Conservation (phyloP, 2,797 vertebrate genomes). For the Periparus ater region DNA sequence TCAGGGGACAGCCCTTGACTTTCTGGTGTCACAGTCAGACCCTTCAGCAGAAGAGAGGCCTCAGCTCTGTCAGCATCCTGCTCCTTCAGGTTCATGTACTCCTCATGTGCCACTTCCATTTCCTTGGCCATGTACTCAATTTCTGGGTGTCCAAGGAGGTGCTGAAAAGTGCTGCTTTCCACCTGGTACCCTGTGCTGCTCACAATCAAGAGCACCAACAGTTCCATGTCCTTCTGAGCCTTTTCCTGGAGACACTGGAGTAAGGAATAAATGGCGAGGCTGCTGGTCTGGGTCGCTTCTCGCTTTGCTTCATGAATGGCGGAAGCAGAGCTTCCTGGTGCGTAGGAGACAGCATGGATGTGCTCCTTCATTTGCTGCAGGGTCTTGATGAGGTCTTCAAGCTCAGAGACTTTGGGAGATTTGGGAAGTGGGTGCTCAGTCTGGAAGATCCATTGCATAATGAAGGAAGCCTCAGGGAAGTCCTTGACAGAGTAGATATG, state of each 20-base stretch:
- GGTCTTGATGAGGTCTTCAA: conserved; percentile 25
- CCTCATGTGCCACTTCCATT: neutral
- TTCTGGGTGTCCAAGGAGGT: conserved; percentile 55
- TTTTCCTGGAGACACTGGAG: conserved; percentile 33
- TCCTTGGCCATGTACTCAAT: conserved; percentile 48
- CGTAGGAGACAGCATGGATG: too few relatives aligned
- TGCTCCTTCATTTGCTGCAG: too few relatives aligned
- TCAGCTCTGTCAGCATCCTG: conserved; percentile 34
- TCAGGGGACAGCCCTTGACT: neutral
- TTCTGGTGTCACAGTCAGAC: conserved; percentile 9
- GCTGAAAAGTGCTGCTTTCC: conserved; percentile 33
- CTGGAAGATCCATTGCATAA: conserved; percentile 61
- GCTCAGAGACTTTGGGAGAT: neutral
- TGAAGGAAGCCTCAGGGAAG: neutral
- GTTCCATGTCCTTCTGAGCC: conserved; percentile 8
- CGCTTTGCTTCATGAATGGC: too few relatives aligned
- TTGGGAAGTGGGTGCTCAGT: neutral
- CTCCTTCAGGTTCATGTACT: conserved; percentile 56
- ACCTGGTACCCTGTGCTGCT: conserved; percentile 48
- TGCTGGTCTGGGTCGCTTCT: too few relatives aligned
- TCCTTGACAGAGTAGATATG: too few relatives aligned
- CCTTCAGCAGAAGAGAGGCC: conserved; percentile 57
- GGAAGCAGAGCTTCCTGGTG: too few relatives aligned
- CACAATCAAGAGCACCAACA: conserved; percentile 60
- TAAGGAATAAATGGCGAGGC: conserved; percentile 14